Evolutionary conservation across 2,797 vertebrate species (phyloP), one percentile per base, ranked within the genome.

Genomic region (Artibeus jamaicensis): DNA sequence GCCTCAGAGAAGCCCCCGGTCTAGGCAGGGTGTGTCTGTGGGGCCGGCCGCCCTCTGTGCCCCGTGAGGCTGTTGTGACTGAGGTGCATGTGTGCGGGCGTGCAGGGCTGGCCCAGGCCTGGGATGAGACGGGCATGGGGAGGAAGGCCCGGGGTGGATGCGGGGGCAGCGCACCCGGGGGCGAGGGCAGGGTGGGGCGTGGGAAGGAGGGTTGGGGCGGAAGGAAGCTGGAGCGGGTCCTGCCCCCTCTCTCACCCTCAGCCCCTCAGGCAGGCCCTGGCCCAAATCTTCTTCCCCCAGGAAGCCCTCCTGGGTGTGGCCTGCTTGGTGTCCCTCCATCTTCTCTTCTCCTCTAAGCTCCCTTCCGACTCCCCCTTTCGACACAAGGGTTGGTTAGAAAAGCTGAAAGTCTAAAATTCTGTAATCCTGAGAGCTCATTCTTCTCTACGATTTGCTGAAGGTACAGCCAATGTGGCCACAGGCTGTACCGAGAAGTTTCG

Each of bases 141-240:
- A 44, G 88, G 53, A 26, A 90, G 42, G 77, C 22, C 62, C 0
- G 0, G 46, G 39, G n/a, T 26, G 44, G 7, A 24, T 29, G 16
- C 32, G 6, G 42, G 71, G 53, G 44, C 62, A 3, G 5, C 1
- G 16, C 29, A 10, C 29, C n/a, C 70, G 19, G 11, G 53, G 74
- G 34, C 15, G 68, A 83, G 55, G 73, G 16, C 50, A 76, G 86
- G 44, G 59, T 44, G 53, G 92, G 57, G 83, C 24, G 9, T 39
- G 62, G 79, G 79, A 95, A 86, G 81, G 62, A 29, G 62, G 5
- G 48, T 15, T 24, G n/a, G 39, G 55, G n/a, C 4, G 16, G 73
- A 93, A 94, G 96, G 86, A 94, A 87, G 86, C 39, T 39, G 65
- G 92, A 84, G 11, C 65, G 37, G 53, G 39, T 62, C 18, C 77